Conservation (phyloP, 2,113 vertebrate genomes). For the Choloepus hoffmanni region DNA sequence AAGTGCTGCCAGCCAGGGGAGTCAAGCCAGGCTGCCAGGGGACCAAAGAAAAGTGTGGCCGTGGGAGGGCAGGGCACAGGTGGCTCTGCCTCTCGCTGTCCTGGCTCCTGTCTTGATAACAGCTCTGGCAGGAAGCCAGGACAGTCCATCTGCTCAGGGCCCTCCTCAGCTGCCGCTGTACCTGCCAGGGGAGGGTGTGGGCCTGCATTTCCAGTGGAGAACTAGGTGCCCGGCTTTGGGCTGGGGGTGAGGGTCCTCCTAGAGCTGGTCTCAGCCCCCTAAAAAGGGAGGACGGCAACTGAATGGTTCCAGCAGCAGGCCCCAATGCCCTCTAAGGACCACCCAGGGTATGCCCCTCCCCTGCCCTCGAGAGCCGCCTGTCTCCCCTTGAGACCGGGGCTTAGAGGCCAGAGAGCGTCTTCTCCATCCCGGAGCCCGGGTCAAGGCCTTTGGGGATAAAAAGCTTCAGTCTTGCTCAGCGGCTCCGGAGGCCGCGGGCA, state of each 20-base stretch:
- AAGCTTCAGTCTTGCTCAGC: background rate
- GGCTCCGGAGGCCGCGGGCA: background rate
- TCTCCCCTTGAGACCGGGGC: background rate
- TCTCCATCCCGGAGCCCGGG: background rate
- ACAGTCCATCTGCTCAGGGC: background rate
- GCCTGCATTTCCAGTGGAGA: background rate
- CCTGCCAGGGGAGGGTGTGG: no score
- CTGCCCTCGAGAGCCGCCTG: background rate
- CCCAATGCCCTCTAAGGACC: background rate
- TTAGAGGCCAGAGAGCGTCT: background rate
- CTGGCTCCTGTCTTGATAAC: background rate
- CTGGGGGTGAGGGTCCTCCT: background rate
- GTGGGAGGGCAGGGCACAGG: background rate
- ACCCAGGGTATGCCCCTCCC: background rate
- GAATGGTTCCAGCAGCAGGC: background rate
- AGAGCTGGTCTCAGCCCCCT: background rate
- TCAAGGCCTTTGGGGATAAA: background rate
- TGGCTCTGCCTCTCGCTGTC: background rate
- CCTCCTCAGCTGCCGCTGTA: background rate
- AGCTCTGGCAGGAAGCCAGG: slow-evolving; percentile 1
- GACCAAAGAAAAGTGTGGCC: background rate
- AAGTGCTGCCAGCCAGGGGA: slow-evolving; percentile 36
- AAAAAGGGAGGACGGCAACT: background rate
- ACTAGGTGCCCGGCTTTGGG: background rate
- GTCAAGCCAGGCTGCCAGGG: background rate